Evolutionary conservation across 1,140 invertebrate species (phyloP).

Genomic region (Zaprionus gabonicus): DNA sequence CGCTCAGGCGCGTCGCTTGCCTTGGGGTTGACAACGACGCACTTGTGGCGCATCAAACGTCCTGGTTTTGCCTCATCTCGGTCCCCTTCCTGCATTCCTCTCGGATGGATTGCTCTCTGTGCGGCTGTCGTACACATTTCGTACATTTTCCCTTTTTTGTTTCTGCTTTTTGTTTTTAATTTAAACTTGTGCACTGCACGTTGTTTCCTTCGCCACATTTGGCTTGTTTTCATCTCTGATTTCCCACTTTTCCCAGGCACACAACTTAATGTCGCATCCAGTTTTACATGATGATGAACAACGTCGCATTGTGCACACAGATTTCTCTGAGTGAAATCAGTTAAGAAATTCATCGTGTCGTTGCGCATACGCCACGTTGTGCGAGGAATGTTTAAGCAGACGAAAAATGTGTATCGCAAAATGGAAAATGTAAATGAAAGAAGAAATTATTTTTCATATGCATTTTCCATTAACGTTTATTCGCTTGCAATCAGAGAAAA

Average conservation of each 20-base stretch:
- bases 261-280: slow-evolving; percentile 32
- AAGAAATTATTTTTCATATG: slow-evolving; percentile 11
- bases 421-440: not conserved
- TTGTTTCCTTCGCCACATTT: slow-evolving; percentile 28
- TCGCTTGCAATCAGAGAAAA: not conserved
- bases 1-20: slow-evolving; percentile 30
- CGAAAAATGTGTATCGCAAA: not conserved
- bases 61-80: not conserved
- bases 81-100: not conserved
- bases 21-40: slow-evolving; percentile 48
- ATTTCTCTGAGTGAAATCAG: slow-evolving; percentile 20
- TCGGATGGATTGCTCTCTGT: not conserved
- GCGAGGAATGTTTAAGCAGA: not conserved
- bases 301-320: slow-evolving; percentile 9
- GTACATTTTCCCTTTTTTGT: slow-evolving; percentile 16
- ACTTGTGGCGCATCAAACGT: slow-evolving; percentile 53
- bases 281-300: slow-evolving; percentile 35
- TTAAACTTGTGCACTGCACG: slow-evolving; percentile 37
- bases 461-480: not conserved
- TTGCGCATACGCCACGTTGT: slow-evolving; percentile 37
- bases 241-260: slow-evolving; percentile 11
- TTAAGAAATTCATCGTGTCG: slow-evolving; percentile 11
- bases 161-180: slow-evolving; percentile 28
- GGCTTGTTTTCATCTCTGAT: slow-evolving; percentile 37
- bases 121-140: slow-evolving; percentile 5